Evolutionary conservation across 2,888 invertebrate genomes (phyloP).

Genomic region (Lobophora halterata): DNA sequence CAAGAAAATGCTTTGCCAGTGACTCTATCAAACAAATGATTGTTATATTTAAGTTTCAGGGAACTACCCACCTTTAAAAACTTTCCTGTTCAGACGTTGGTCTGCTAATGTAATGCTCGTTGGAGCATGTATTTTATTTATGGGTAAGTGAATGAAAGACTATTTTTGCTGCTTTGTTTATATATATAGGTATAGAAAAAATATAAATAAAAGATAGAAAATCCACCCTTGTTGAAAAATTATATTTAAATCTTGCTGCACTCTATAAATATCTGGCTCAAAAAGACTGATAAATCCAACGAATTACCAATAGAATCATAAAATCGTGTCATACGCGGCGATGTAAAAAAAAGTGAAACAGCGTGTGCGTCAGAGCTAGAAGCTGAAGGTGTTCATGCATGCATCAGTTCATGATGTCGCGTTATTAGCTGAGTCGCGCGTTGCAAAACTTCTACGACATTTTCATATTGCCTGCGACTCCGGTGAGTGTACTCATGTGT

Average conservation of each 20-base stretch:
- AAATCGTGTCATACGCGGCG: not conserved
- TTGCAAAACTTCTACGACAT: constrained; percentile 53
- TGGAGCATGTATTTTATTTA: not conserved
- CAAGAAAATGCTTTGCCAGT: constrained; percentile 52
- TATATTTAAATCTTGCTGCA: too few relatives aligned
- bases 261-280: too few relatives aligned
- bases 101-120: too few relatives aligned
- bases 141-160: constrained; percentile 10
- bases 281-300: constrained; percentile 6
- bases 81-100: constrained; percentile 31
- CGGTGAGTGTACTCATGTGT: constrained; percentile 55
- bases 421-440: constrained; percentile 63
- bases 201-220: too few relatives aligned
- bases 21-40: constrained; percentile 65
- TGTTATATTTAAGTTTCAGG: constrained; percentile 62
- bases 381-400: constrained; percentile 16
- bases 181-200: too few relatives aligned
- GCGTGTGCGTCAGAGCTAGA: constrained; percentile 33
- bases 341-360: constrained; percentile 2
- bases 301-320: constrained; percentile 4
- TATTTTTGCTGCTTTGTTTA: not conserved
- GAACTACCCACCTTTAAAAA: constrained; percentile 46
- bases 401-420: constrained; percentile 19
- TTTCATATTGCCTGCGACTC: constrained; percentile 66
- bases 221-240: too few relatives aligned